Base-by-base conservation (phyloP, 2,888 invertebrate species). In the Kryphioiulus occultus region DNA sequence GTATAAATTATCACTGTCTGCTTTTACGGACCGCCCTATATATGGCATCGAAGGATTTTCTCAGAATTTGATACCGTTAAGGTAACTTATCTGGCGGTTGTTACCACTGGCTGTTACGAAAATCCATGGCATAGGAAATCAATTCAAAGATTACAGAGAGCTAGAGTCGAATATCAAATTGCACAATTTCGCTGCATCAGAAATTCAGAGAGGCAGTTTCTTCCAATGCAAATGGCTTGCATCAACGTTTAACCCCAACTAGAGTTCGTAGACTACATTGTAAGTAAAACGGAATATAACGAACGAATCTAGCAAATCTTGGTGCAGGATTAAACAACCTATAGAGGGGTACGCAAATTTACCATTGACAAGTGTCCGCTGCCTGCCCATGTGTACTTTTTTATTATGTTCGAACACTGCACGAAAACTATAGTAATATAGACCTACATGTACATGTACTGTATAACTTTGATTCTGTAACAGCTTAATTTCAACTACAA, bases 1-100 rank as follows among this genome's bases (percentile, higher is more conserved):
- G 78, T 30, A 78, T 78, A 78, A 78, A 78, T 78, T 78, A 78
- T 15, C 78, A 30, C 30, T 30, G 78, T 26, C 78, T 78, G 78
- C 78, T 78, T 30, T 78, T 30, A 78, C 78, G 1, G 30, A 30
- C 78, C 22, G 78, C 30, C 78, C 78, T 78, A 78, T 12, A 78
- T 78, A 30, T 7, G 15, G 78, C 22, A 78, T 26, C 30, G 30
- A 26, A 7, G 10, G 12, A 1, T 78, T 78, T 78, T 78, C 78
- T 30, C 1, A 78, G 78, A 78, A 78, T 12, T 78, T 15, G 78
- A 78, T 78, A 78, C 78, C 30, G 15, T 78, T 78, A 68, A 68
- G 68, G 68, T 68, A 78, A 30, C 78, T 78, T 78, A 78, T 26
- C 26, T 78, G 78, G 2, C 4, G 10, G 26, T 15, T 78, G 26